A percentile compares a stretch with the other conserved stretches of the same genome.
Conservation (phyloP, 2,113 vertebrate species). For the Amblyornis subalaris region DNA sequence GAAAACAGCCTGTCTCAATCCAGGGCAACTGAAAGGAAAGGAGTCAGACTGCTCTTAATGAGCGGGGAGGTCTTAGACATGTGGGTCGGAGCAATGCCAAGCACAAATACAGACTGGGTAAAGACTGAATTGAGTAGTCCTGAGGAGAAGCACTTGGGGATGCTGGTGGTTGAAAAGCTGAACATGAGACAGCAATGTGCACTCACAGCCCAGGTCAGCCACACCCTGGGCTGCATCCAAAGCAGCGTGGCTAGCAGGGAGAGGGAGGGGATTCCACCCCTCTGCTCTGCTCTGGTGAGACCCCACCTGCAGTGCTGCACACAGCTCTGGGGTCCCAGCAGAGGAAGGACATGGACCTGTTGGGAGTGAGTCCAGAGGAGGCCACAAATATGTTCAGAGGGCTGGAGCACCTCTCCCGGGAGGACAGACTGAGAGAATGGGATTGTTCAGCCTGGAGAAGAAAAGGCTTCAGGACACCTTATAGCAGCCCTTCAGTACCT, state of each 20-base stretch:
- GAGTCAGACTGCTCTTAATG: background rate
- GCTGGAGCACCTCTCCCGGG: background rate
- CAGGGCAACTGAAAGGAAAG: background rate
- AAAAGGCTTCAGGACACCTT: background rate
- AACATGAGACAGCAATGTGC: background rate
- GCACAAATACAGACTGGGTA: background rate
- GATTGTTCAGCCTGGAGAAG: background rate
- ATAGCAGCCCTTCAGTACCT: background rate
- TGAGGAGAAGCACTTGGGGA: background rate
- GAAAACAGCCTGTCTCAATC: background rate
- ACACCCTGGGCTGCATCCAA: background rate
- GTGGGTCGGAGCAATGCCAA: background rate
- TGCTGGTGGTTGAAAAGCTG: background rate
- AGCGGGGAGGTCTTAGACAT: background rate
- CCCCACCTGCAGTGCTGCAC: background rate
- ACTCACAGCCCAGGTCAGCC: background rate
- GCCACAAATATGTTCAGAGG: background rate
- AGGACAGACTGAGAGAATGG: background rate
- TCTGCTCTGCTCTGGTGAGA: background rate
- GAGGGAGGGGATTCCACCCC: background rate
- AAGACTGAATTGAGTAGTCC: background rate
- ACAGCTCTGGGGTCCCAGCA: background rate
- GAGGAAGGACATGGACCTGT: background rate
- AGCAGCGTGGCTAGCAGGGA: background rate
- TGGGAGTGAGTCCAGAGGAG: accelerated